Conservation (phyloP, 2,113 vertebrate genomes). For the Eleginops maclovinus region DNA sequence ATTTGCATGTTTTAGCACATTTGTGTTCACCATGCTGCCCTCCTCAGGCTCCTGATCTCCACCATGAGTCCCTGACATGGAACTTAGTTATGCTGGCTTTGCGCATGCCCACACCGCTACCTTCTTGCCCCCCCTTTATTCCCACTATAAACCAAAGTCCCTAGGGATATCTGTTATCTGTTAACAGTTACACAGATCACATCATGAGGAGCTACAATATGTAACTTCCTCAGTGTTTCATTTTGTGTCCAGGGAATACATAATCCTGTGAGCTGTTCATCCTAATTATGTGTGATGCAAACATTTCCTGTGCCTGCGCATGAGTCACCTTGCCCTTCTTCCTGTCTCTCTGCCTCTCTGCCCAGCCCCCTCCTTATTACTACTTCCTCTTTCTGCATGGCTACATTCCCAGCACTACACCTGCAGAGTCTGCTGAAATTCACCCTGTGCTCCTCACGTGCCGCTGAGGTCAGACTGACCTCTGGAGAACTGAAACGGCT, state of each 20-base stretch:
- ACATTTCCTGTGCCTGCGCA: constrained; percentile 1
- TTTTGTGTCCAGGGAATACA: neutral
- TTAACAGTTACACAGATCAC: neutral
- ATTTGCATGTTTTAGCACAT: too few relatives aligned
- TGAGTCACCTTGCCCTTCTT: constrained; percentile 73
- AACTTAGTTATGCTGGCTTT: too few relatives aligned
- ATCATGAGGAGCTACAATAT: neutral
- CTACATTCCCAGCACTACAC: constrained; percentile 23
- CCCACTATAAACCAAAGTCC: too few relatives aligned
- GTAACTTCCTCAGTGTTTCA: neutral
- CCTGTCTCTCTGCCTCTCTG: constrained; percentile 40
- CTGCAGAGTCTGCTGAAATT: constrained; percentile 31
- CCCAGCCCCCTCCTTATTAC: constrained; percentile 39
- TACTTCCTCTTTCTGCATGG: constrained; percentile 19
- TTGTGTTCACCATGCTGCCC: too few relatives aligned
- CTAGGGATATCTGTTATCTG: too few relatives aligned
- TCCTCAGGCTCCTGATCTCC: too few relatives aligned
- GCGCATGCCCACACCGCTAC: too few relatives aligned
- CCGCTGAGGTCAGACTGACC: constrained; percentile 47
- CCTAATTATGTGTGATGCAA: neutral
- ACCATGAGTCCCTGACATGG: too few relatives aligned
- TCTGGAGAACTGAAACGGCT: constrained; percentile 31
- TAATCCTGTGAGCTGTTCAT: neutral
- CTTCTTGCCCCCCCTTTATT: too few relatives aligned
- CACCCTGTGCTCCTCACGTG: neutral